phyloP scores from a whole-genome alignment of 2,888 invertebrate species.

The Lochmaea capreae region DNA sequence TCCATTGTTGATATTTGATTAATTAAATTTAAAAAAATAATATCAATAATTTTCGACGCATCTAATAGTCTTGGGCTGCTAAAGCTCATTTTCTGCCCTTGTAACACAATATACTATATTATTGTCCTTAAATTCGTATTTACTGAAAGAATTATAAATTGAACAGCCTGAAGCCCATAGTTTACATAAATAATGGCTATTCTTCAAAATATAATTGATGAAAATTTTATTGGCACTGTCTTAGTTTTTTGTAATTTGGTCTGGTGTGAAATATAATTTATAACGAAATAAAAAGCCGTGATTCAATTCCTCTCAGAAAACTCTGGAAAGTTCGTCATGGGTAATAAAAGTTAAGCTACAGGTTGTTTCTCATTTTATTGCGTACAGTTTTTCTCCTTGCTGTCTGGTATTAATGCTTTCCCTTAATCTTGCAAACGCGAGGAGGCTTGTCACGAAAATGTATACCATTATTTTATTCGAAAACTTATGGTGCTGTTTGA shows the following conservation, averaged over 20 bases:
- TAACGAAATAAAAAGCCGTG: not conserved
- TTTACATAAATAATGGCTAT: not conserved
- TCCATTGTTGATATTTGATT: too few relatives aligned
- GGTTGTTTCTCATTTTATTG: slow-evolving; percentile 16
- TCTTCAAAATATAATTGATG: not conserved
- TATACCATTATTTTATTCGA: slow-evolving; percentile 10
- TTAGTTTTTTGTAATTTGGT: not conserved
- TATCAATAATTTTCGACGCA: too few relatives aligned
- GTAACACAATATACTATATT: too few relatives aligned
- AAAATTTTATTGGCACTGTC: not conserved
- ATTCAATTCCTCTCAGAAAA: slow-evolving; percentile 4
- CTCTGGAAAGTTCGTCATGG: slow-evolving; percentile 3
- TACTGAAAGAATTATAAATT: too few relatives aligned
- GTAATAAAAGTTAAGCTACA: slow-evolving; percentile 16
- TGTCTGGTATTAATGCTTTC: slow-evolving; percentile 9
- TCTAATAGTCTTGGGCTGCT: too few relatives aligned
- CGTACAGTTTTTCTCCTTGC: not conserved
- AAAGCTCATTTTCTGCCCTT: too few relatives aligned
- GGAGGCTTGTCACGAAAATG: slow-evolving; percentile 2
- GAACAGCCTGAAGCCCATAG: not conserved
- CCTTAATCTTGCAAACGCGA: slow-evolving; percentile 10
- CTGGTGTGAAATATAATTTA: not conserved
- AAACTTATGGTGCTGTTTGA: not conserved
- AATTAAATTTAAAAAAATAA: too few relatives aligned
- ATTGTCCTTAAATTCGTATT: too few relatives aligned